Evolutionary conservation across 2,113 vertebrate genomes (phyloP), one percentile per base, ranked within the genome.

Genomic region (Amblyopsis rosae): DNA sequence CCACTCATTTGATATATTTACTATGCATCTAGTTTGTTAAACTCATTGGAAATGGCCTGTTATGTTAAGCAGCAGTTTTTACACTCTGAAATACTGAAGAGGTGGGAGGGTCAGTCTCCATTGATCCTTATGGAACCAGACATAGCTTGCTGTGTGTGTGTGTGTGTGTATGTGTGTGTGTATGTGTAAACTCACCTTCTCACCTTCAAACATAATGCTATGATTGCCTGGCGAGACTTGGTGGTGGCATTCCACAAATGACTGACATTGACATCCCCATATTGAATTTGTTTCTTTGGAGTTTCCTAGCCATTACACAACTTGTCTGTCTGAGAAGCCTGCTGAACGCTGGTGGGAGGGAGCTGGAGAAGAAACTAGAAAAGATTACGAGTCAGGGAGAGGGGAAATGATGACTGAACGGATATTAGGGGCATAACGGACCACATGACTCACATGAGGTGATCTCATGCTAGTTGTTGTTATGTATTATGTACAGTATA

Each of bases 191-290:
- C 46, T 41, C 35, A 6, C 4, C 35, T 41, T 41, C 4, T 41
- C 35, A 6, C 35, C 35, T 41, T 41, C 4, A 41, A 41, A 41
- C 35, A 41, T 41, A 41, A 41, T 41, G 35, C 35, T 17, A 62
- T 49, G 57, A 11, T 66, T 50, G 51, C 33, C 62, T 35, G 3
- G 9, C 10, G 51, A 41, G 60, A 53, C 67, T 45, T 53, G 71
- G 41, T 26, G 26, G 49, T 56, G 73, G 26, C 48, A 32, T 59
- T 66, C 33, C 58, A 62, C n/a, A 65, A 73, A 67, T 70, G 11
- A 76, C 58, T 64, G 64, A 41, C 35, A 41, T 41, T 41, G 35
- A 56, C 68, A 65, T 78, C 78, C 64, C 47, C 76, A 64, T 54
- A 59, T 0, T 61, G 9, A 33, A 5, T 41, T 41, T 41, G 35